Percentiles rank a stretch among this genome's conserved stretches.
These are phyloP conservation scores for Drosophila demipolita DNA, from an alignment of 2,888 invertebrate genomes.

Conservation along the genomic window DNA sequence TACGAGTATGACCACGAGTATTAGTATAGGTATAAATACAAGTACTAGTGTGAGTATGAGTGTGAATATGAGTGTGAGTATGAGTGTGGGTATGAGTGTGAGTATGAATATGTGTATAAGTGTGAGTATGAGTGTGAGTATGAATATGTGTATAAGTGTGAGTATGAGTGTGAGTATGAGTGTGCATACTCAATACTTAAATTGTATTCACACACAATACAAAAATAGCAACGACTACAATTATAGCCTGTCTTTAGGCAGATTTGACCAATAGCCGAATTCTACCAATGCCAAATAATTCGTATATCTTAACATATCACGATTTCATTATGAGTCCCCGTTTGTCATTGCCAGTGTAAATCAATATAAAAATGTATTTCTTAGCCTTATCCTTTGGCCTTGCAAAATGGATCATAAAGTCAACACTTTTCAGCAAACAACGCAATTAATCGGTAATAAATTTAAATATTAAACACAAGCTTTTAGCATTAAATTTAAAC, in stretches of 20 bases:
- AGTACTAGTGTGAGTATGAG: not conserved
- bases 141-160: not conserved
- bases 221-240: constrained; percentile 1
- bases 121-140: not conserved
- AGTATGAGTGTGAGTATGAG: not conserved
- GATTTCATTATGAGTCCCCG: not conserved
- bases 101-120: constrained; percentile 1
- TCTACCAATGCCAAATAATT: not conserved
- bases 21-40: constrained; percentile 3
- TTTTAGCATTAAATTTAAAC: not conserved
- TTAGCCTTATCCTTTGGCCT: too few species aligned
- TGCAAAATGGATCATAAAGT: too few species aligned
- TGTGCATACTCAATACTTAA: not conserved
- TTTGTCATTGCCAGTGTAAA: not conserved
- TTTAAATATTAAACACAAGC: too few species aligned
- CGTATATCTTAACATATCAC: not conserved
- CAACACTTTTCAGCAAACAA: too few species aligned
- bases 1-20: constrained; percentile 6
- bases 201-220: not conserved
- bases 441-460: too few species aligned
- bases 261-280: not conserved
- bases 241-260: not conserved
- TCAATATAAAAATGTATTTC: not conserved
- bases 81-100: constrained; percentile 1
- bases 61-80: too few species aligned